These are phyloP conservation scores for Argopecten irradians DNA, from an alignment of 1,140 invertebrate genomes.

Conservation along the genomic window DNA sequence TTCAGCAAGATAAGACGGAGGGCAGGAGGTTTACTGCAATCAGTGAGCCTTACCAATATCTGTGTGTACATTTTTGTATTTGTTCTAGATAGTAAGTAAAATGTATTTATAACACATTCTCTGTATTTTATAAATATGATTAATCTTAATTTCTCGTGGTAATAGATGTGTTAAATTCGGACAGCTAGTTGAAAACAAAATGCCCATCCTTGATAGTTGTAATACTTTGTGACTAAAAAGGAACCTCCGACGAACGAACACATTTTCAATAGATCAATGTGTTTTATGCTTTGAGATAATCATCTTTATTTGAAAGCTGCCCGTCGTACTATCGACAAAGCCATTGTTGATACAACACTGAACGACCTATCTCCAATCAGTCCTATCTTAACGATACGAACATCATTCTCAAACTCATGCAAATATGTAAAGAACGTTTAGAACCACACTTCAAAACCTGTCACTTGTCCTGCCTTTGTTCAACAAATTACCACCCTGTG, in stretches of 20 bases:
- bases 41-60: too few species aligned
- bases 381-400: neutral
- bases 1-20: too few species aligned
- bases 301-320: conserved; percentile 5
- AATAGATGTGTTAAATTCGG: too few species aligned
- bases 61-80: too few species aligned
- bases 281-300: neutral
- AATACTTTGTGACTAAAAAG: neutral
- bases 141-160: too few species aligned
- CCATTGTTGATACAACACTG: neutral
- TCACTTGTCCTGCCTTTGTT: neutral
- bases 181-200: neutral
- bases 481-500: conserved; percentile 8
- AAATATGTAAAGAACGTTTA: conserved; percentile 14
- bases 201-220: neutral
- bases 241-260: too few species aligned
- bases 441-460: neutral
- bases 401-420: neutral
- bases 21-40: too few species aligned
- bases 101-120: too few species aligned
- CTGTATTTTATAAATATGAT: too few species aligned
- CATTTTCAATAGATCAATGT: neutral
- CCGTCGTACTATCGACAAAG: neutral
- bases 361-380: neutral
- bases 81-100: too few species aligned